phyloP scores from a whole-genome alignment of 2,797 vertebrate genomes.

The Melopsittacus undulatus region DNA sequence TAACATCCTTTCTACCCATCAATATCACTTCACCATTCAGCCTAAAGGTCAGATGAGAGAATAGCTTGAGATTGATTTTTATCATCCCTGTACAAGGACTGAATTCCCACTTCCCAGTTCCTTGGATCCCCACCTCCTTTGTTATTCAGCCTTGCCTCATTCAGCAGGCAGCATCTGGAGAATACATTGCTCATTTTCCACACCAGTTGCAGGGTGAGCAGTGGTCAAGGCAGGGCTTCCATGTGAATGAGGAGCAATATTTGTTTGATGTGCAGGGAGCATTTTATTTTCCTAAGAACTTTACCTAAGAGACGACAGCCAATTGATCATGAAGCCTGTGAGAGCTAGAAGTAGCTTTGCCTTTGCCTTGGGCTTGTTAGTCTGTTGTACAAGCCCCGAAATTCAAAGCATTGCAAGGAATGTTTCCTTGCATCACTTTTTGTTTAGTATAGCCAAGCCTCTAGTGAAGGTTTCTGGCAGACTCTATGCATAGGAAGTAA shows the following conservation, averaged over 20 bases:
- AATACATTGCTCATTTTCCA: not conserved
- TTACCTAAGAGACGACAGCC: not conserved
- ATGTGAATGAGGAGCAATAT: not conserved
- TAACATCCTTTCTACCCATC: not conserved
- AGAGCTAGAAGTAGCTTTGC: not conserved
- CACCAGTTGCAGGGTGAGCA: not conserved
- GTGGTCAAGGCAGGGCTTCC: not conserved
- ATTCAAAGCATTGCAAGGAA: constrained; percentile 26
- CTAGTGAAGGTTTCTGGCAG: not conserved
- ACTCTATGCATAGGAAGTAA: not conserved
- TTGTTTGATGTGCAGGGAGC: not conserved
- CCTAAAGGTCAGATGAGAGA: constrained; percentile 31
- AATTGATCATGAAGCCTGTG: not conserved
- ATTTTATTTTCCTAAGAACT: not conserved
- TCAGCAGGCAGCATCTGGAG: not conserved
- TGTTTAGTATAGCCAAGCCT: not conserved
- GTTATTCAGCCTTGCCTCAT: not conserved
- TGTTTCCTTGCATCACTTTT: constrained; percentile 35
- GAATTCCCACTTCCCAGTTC: not conserved
- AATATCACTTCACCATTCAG: not conserved
- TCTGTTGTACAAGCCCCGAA: not conserved
- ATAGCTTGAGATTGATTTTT: not conserved
- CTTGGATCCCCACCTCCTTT: not conserved
- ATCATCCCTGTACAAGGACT: not conserved
- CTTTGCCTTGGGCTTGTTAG: not conserved